Base-by-base conservation (phyloP, 2,888 invertebrate species). In the Trachelus stipa region DNA sequence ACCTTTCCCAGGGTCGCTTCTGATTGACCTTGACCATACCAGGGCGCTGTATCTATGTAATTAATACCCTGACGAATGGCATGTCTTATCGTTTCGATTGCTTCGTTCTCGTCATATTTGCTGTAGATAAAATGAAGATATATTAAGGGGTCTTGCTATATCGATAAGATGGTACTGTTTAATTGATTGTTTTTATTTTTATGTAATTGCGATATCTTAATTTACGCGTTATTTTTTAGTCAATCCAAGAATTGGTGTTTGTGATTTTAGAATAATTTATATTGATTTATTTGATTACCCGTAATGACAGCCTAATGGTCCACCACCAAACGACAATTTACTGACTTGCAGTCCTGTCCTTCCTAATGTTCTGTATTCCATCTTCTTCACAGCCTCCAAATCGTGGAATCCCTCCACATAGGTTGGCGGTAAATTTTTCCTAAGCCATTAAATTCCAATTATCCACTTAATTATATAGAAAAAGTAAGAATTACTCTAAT, bases 21-120 rank as follows among this genome's bases (percentile, higher is more conserved):
- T 0, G 98, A 96, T 80, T 93, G 93, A 0, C 98, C 97, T 88
- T 97, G 95, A 0, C 98, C 98, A 89, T 98, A 98, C 95, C 95
- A 98, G 0, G 98, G 98, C 0, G 96, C 96, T 0, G 98, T 98
- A 89, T 99, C 98, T 79, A 99, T 94, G 87, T 97, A 97, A 92
- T 99, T 99, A 31, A 99, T 93, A 11, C 98, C 98, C 69, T 92
- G 93, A 88, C 94, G 95, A 3, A 98, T 89, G 0, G 96, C 95
- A 84, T 94, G 92, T 76, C 93, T 93, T 68, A 98, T 93, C 0
- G 97, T 94, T 77, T 93, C 91, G 76, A 96, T 93, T 69, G 95
- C 95, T 83, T 95, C 95, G 35, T 93, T 92, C 84, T 96, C 94
- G 74, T 95, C 93, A 81, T 93, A 94, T 0, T 92, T 88, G 76